Conservation (phyloP, 2,888 invertebrate species). For the Xanthorhoe designata region DNA sequence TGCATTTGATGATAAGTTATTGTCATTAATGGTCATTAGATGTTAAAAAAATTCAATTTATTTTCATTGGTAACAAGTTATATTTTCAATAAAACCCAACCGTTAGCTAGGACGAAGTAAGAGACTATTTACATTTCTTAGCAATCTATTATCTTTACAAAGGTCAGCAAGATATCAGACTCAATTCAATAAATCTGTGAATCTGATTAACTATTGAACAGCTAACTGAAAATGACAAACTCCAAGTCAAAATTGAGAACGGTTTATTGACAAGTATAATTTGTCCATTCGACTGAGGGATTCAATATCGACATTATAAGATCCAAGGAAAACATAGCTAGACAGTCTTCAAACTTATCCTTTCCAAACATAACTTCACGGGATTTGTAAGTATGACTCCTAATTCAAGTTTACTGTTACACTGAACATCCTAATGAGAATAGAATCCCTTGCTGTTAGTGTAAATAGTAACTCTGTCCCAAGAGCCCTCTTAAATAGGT, state of each 20-base stretch:
- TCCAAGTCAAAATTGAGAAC: constrained; percentile 31
- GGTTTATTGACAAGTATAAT: constrained; percentile 37
- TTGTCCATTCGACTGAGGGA: constrained; percentile 28
- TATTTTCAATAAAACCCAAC: no score
- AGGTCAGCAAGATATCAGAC: background rate
- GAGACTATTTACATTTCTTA: background rate
- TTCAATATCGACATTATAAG: constrained; percentile 27
- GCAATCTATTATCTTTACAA: background rate
- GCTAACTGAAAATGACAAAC: constrained; percentile 24
- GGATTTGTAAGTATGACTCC: constrained; percentile 40
- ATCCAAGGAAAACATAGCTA: constrained; percentile 22
- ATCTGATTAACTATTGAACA: constrained; percentile 14
- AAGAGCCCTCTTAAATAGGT: constrained; percentile 40
- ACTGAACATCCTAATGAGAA: constrained; percentile 42
- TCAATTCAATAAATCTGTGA: constrained; percentile 6
- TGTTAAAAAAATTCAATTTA: constrained; percentile 22
- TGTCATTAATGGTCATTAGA: constrained; percentile 10
- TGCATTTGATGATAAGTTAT: background rate
- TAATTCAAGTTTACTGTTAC: constrained; percentile 44
- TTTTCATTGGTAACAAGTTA: background rate
- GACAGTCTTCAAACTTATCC: constrained; percentile 43
- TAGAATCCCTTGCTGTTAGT: constrained; percentile 39
- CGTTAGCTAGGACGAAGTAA: background rate
- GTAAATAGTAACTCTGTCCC: constrained; percentile 40
- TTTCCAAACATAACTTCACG: constrained; percentile 42